Base-by-base conservation (phyloP, 2,113 vertebrate species). In the Silurus asotus region DNA sequence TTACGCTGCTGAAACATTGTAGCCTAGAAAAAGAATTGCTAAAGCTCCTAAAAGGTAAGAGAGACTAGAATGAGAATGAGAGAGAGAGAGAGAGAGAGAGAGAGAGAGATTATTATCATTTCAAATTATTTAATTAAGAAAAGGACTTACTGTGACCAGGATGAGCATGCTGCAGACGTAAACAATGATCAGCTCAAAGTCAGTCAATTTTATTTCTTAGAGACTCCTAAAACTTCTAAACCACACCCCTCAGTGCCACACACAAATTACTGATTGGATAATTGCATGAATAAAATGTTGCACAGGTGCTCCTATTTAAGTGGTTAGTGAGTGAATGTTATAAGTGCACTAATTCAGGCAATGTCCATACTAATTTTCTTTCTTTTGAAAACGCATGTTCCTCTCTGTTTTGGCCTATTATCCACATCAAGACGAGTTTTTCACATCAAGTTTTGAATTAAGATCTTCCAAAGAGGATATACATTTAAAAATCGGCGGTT, bases 331-430 rank as follows among this genome's bases (percentile, higher is more conserved):
- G 49, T 72, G 6, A 9, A 2, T 45, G 11, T 75, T 88, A 90
- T 89, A 85, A 86, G 48, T 62, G 80, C 89, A 80, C 86, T 90
- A 88, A 91, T 91, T 91, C 90, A 89, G 90, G 37, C 37, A 37
- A 37, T 37, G 37, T 37, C 37, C 37, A 37, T 37, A 3, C 37
- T 37, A 37, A 37, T 37, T 37, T 37, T 37, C 37, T 37, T 37
- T 37, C 37, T 37, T 37, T 37, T 37, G 37, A 37, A 37, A 37
- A 37, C 37, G 37, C 37, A 37, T 37, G 37, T 37, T 37, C 2
- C 37, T 37, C 37, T 37, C 37, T 37, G 37, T 37, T 37, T 37
- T 37, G 37, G 37, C 37, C 37, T 37, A 2, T 37, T 2, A 2
- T 37, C 37, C 37, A 37, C 37, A 37, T 37, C 37, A 2, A 37